Evolutionary conservation across 2,888 invertebrate species (phyloP), one percentile per base, ranked within the genome.

Genomic region (Eupithecia subfuscata): DNA sequence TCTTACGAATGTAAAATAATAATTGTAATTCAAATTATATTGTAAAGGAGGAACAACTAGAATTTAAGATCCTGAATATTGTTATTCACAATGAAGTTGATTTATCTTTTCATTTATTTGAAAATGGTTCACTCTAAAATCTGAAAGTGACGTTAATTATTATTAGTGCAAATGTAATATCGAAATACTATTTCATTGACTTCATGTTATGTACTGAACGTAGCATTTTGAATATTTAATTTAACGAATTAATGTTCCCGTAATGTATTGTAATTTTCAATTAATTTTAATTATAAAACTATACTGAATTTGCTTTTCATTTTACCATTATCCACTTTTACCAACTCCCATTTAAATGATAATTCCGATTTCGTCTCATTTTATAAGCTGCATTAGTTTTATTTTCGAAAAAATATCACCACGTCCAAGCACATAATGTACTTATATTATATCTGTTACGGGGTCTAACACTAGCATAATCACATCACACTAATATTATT

Each of bases 31-130:
- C 65, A 56, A 71, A 69, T 73, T 69, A 5, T 71, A 73, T 76
- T 75, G 90, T 92, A 91, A 91, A 91, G 89, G 94, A 92, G 94
- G 94, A 94, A 90, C 94, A 94, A 94, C 86, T 94, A 94, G 92
- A 30, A 69, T n/a, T 45, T 93, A 93, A 93, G 92, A 75, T 75
- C 45, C 63, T 65, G 37, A 12, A 12, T 67, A 67, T 67, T 22
- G 12, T 67, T n/a, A n/a, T 34, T 34, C 18, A 37, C 18, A 22
- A 34, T 25, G 12, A 60, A 60, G 25, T 60, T 14, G 7, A 52
- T 4, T 22, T 25, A 25, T 25, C 6, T 25, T 12, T 25, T 25
- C 14, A 52, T 48, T 45, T 60, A 67, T 71, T n/a, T 22, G 0
- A 56, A 56, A 22, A 22, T 56, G 12, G 4, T 22, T 56, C 11